Conservation (phyloP, 2,113 vertebrate species). For the Ceyx melanurus region DNA sequence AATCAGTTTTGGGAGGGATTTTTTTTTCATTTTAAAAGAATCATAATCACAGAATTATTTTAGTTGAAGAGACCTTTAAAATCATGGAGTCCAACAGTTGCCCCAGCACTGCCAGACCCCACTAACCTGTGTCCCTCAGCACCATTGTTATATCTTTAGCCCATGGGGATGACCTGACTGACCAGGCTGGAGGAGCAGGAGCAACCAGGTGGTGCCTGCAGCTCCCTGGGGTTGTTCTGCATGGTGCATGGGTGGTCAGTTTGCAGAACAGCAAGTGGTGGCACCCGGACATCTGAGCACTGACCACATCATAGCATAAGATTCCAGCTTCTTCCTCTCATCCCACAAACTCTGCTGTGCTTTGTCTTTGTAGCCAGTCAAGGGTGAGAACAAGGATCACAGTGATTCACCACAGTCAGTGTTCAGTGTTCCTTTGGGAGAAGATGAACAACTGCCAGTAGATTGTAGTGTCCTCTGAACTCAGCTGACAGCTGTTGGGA, state of each 20-base stretch:
- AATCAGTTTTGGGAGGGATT: not conserved
- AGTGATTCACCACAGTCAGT: not conserved
- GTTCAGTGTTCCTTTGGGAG: not conserved
- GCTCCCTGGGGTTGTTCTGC: no score
- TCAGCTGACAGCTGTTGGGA: not conserved
- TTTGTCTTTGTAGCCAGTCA: no score
- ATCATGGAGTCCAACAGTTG: not conserved
- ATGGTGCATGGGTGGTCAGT: no score
- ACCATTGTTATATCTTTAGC: not conserved
- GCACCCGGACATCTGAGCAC: no score
- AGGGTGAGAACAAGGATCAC: no score
- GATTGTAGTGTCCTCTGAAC: not conserved
- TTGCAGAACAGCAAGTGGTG: no score
- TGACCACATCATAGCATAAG: no score
- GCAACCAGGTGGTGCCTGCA: not conserved
- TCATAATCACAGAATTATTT: not conserved
- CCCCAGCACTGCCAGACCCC: not conserved
- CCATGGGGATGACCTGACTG: rapidly evolving
- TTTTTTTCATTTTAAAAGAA: not conserved
- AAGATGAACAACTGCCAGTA: not conserved
- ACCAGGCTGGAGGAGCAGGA: not conserved
- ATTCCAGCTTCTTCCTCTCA: no score
- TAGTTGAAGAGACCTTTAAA: not conserved
- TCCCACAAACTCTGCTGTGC: no score
- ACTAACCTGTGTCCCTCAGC: not conserved